phyloP scores from a whole-genome alignment of 2,888 invertebrate genomes.

The Ischnura elegans region DNA sequence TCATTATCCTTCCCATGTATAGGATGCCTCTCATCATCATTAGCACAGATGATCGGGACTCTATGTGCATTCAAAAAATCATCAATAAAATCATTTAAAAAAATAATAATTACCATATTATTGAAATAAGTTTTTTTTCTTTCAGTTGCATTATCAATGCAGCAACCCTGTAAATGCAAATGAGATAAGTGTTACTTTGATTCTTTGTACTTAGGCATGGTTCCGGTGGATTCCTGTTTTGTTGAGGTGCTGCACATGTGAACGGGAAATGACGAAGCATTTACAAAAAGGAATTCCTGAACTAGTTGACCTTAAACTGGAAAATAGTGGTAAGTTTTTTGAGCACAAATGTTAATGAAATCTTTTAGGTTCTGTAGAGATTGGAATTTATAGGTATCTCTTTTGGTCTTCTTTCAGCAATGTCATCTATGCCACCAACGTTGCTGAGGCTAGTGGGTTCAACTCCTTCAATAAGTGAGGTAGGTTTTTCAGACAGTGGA shows the following conservation, averaged over 20 bases:
- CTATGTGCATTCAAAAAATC: too few species aligned
- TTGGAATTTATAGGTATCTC: not conserved
- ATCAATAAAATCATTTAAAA: too few species aligned
- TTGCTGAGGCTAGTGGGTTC: constrained; percentile 53
- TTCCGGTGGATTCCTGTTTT: constrained; percentile 51
- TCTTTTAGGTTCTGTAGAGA: too few species aligned
- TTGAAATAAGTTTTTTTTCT: not conserved
- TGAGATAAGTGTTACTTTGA: too few species aligned
- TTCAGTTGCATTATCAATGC: not conserved
- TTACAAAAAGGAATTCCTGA: constrained; percentile 45
- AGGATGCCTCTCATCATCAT: too few species aligned
- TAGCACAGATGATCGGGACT: too few species aligned
- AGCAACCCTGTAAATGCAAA: too few species aligned
- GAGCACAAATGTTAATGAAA: too few species aligned
- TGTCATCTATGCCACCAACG: constrained; percentile 51
- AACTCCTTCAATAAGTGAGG: constrained; percentile 51
- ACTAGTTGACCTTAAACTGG: constrained; percentile 9
- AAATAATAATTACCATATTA: too few species aligned
- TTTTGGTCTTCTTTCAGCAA: not conserved
- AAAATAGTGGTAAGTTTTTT: constrained; percentile 39
- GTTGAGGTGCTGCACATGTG: constrained; percentile 49
- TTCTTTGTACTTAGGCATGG: constrained; percentile 21
- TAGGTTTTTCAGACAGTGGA: too few species aligned
- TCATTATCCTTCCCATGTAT: too few species aligned
- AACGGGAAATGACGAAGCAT: constrained; percentile 58